Conservation (phyloP, 92 coral and sea anemone genomes). For the Siderastrea siderea region DNA sequence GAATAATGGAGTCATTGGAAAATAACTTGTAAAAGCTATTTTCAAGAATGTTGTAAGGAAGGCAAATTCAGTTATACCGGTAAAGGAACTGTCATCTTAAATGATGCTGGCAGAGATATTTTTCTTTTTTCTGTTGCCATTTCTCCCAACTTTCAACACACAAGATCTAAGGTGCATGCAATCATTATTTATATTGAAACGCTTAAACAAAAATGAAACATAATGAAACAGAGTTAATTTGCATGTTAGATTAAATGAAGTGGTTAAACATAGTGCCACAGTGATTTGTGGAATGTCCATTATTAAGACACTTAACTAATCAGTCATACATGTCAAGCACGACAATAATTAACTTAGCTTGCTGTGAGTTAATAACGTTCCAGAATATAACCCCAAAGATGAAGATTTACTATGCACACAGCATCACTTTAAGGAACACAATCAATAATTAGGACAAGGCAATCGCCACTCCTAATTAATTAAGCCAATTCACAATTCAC, state of each 20-base stretch:
- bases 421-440: too few species aligned
- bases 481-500: too few species aligned
- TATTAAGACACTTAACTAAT: not conserved
- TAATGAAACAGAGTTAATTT: not conserved
- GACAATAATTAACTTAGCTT: not conserved
- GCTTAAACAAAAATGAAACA: not conserved
- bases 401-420: too few species aligned
- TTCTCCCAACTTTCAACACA: not conserved
- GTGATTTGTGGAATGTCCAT: not conserved
- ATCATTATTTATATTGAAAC: not conserved
- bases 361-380: too few species aligned
- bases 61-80: slow-evolving; percentile 1
- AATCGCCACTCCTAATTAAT: too few species aligned
- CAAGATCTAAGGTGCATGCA: not conserved
- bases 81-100: slow-evolving; percentile 33
- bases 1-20: not conserved
- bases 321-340: slow-evolving; percentile 8
- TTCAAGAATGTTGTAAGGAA: not conserved
- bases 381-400: too few species aligned
- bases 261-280: not conserved
- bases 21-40: not conserved
- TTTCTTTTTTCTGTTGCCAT: slow-evolving; percentile 28
- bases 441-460: too few species aligned
- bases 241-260: slow-evolving; percentile 13
- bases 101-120: slow-evolving; percentile 76